Evolutionary conservation across 2,797 vertebrate species (phyloP).

Genomic region (Mormyrops boulengeri): DNA sequence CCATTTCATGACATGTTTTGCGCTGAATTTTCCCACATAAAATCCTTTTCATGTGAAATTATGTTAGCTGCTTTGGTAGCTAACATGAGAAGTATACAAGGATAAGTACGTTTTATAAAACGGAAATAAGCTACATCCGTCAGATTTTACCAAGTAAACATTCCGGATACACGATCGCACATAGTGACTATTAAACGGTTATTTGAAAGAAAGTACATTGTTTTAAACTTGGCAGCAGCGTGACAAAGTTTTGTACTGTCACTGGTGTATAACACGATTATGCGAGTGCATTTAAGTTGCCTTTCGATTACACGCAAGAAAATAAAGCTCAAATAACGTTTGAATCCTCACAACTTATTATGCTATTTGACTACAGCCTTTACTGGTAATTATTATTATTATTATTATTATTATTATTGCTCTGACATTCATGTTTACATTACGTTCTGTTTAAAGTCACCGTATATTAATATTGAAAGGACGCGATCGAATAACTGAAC

Average conservation of each 20-base stretch:
- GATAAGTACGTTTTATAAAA: background rate
- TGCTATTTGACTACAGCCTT: background rate
- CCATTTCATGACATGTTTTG: background rate
- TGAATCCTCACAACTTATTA: background rate
- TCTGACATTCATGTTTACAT: background rate
- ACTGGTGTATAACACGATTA: background rate
- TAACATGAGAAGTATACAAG: background rate
- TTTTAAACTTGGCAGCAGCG: background rate
- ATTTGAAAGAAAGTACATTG: background rate
- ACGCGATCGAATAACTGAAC: background rate
- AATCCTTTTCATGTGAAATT: background rate
- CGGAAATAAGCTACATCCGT: background rate
- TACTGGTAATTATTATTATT: background rate
- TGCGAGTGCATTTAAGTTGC: background rate
- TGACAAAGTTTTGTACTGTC: background rate
- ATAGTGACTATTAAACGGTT: background rate
- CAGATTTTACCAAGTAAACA: background rate
- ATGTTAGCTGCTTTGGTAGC: background rate
- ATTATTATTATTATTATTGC: background rate
- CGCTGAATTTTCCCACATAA: background rate
- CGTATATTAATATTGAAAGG: background rate
- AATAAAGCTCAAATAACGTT: background rate
- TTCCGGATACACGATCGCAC: background rate
- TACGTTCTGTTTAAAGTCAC: conserved; percentile 13
- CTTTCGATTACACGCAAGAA: background rate